Percentiles rank a stretch among this genome's conserved stretches.
phyloP scores from a whole-genome alignment of 2,797 vertebrate species.

The Fundulus diaphanus region DNA sequence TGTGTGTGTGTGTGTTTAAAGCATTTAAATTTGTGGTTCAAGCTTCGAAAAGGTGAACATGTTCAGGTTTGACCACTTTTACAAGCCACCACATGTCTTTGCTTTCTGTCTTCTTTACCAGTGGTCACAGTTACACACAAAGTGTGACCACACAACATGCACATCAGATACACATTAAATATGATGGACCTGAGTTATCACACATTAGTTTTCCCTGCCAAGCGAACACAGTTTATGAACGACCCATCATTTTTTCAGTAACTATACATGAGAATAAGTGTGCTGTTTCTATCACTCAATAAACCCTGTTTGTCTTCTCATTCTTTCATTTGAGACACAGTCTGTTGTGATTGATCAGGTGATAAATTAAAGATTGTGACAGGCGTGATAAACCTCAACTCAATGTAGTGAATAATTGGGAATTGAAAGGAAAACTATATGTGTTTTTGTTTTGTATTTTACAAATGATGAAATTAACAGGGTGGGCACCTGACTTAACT shows the following conservation, averaged over 20 bases:
- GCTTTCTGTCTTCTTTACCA: slow-evolving; percentile 1
- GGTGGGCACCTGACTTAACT: background rate
- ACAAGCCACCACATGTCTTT: background rate
- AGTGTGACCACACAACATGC: background rate
- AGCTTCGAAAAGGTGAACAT: background rate
- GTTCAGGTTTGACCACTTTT: background rate
- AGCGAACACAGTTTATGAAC: background rate
- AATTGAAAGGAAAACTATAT: background rate
- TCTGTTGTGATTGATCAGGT: background rate
- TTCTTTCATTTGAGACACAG: background rate
- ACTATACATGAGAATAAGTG: background rate
- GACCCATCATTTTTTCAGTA: background rate
- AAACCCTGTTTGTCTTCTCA: background rate
- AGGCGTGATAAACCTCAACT: background rate
- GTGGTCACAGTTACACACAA: background rate
- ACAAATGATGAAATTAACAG: background rate
- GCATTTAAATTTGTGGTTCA: background rate
- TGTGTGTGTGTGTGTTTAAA: too few species aligned
- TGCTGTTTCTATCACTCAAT: background rate
- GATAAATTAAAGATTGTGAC: background rate
- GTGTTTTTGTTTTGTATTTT: background rate
- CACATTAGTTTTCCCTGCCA: background rate
- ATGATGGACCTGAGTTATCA: background rate
- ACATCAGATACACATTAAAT: background rate
- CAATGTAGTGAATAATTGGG: background rate